Evolutionary conservation across 2,888 invertebrate species (phyloP).

Genomic region (Synergus umbraculus): DNA sequence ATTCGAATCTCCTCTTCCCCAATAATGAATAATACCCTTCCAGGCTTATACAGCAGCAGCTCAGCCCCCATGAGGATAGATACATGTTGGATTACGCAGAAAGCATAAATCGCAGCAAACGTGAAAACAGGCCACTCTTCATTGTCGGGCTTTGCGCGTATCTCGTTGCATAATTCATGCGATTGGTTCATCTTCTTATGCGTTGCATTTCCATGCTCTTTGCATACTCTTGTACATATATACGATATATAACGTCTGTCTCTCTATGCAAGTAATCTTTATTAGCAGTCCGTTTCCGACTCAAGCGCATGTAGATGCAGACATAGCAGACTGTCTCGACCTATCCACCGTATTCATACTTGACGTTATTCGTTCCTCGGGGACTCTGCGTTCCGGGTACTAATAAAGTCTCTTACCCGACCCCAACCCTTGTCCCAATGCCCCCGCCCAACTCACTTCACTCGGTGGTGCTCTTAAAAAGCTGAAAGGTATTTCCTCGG

Average conservation of each 20-base stretch:
- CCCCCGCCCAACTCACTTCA: constrained; percentile 39
- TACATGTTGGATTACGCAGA: constrained; percentile 27
- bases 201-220: not conserved
- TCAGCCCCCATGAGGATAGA: constrained; percentile 16
- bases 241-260: not conserved
- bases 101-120: constrained; percentile 30
- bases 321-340: constrained; percentile 6
- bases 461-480: constrained; percentile 58
- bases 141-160: constrained; percentile 8
- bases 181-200: constrained; percentile 33
- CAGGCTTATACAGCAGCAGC: constrained; percentile 1
- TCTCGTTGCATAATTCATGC: constrained; percentile 34
- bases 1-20: constrained; percentile 22
- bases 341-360: constrained; percentile 18
- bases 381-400: constrained; percentile 22
- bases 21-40: constrained; percentile 29
- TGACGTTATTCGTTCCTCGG: constrained; percentile 22
- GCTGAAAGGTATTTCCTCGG: constrained; percentile 62
- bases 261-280: not conserved
- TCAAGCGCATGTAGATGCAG: constrained; percentile 4
- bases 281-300: constrained; percentile 27
- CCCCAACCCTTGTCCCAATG: constrained; percentile 3
- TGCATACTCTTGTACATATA: not conserved
- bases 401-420: constrained; percentile 29
- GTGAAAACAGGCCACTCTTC: constrained; percentile 28